Evolutionary conservation across 2,113 vertebrate species (phyloP), one percentile per base, ranked within the genome.

Genomic region (Lycocorax pyrrhopterus): DNA sequence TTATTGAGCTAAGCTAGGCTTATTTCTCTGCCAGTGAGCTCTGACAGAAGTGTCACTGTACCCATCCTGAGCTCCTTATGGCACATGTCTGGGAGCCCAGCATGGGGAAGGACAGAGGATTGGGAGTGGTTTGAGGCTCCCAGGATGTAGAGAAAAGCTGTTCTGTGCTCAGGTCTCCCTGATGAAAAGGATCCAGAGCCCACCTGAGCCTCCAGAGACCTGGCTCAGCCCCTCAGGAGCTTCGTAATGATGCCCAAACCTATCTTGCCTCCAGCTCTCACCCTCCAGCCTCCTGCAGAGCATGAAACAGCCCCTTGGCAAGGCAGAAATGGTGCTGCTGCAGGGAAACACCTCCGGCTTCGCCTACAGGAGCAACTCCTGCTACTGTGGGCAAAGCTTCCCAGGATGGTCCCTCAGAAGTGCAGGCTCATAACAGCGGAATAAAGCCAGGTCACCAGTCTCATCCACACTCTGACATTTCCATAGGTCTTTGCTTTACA

Each of bases 401-500:
- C 29, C 68, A 55, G 74, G 62, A 87, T 33, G 47, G 59, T 37
- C 76, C 67, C 91, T 69, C 7, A 74, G 62, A 84, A 89, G 41
- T 66, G 52, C 66, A 51, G 23, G 53, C 74, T 93, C 85, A n/a
- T 39, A 75, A 27, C 27, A 49, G 78, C 55, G 29, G 84, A 86
- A 79, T 27, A 46, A 78, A 90, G 37, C 13, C 77, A 74, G 33
- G 76, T 77, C 90, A 91, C 64, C 23, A 75, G 93, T 84, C 89
- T 89, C 59, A 32, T 92, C 80, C 87, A 69, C 26, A 17, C 77
- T 49, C 87, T 80, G 79, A 91, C 93, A 96, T 90, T 97, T 96
- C 94, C 79, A 77, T 95, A 92, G 74, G 93, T 55, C 87, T 86
- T 72, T 56, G 56, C 96, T 95, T 94, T 90, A 93, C 71, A 96